Evolutionary conservation across 2,113 vertebrate genomes (phyloP).

Genomic region (Aldabrachelys gigantea): DNA sequence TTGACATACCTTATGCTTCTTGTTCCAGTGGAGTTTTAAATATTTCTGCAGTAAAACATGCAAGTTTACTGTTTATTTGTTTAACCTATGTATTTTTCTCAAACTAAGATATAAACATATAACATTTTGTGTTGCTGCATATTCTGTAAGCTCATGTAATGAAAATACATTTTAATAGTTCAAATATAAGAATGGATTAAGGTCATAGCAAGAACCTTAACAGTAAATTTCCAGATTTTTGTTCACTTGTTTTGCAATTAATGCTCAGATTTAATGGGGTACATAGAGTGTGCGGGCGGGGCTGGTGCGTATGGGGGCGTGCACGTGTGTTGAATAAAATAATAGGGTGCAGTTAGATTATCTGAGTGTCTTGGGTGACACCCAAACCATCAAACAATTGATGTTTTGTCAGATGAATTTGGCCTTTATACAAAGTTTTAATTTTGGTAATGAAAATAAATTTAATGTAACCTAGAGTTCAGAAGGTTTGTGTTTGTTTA

Average conservation of each 20-base stretch:
- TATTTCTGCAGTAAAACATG: not conserved
- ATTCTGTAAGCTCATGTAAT: not conserved
- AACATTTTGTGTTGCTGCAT: not conserved
- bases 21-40: not conserved
- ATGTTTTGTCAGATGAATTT: not conserved
- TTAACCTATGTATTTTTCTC: not conserved
- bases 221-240: not conserved
- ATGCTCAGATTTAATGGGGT: not conserved
- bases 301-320: not conserved
- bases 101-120: not conserved
- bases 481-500: not conserved
- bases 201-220: not conserved
- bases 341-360: not conserved
- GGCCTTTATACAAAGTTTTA: not conserved
- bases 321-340: not conserved
- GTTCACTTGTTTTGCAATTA: not conserved
- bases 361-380: not conserved
- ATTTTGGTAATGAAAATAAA: not conserved
- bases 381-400: not conserved
- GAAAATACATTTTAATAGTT: not conserved
- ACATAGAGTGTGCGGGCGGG: not conserved
- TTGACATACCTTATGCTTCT: no score
- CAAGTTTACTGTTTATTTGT: not conserved
- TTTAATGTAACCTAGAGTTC: not conserved
- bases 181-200: not conserved